Base-by-base conservation (phyloP, 2,888 invertebrate species). In the Watsonalla cultraria region DNA sequence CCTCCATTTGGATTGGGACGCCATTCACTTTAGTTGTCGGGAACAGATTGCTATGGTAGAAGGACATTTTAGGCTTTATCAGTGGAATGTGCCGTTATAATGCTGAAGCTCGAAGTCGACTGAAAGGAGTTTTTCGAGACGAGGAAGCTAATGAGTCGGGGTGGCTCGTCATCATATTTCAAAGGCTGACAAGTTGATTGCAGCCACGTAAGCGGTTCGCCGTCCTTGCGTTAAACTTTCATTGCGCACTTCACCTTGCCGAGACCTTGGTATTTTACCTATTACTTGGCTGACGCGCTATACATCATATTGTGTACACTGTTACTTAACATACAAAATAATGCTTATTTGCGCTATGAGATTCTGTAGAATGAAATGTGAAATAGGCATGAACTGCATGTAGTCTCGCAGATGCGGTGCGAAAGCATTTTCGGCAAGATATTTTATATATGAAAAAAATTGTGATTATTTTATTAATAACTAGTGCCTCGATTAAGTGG, bases 171-270 rank as follows among this genome's bases (percentile, higher is more conserved):
- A 70, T 80, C 77, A 81, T 85, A 82, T 82, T 78, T 86, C 84
- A 87, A 68, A 70, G 58, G 66, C 65, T 81, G 90, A 90, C 89
- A 86, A 68, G 76, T 80, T 86, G 79, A 90, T 89, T 86, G 79
- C 68, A 58, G 70, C 65, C 61, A 74, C 71, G 74, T 78, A 74
- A 78, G 74, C 76, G 65, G 68, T 78, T 70, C 58, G 72, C 68
- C 65, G 80, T 61, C 74, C 78, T 83, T 78, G 78, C 61, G 64
- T 78, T 78, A 84, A 86, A 81, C 52, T 84, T 86, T 84, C 61
- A 86, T 60, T 59, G 67, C 64, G 76, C 65, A 65, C 78, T 80
- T 86, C 75, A 85, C 84, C 88, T 87, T 85, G 76, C 70, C 57
- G 54, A 56, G 62, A 70, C 72, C 83, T 77, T 82, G 62, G 50